Conservation (phyloP, 2,113 vertebrate species). For the Heliornis fulica region DNA sequence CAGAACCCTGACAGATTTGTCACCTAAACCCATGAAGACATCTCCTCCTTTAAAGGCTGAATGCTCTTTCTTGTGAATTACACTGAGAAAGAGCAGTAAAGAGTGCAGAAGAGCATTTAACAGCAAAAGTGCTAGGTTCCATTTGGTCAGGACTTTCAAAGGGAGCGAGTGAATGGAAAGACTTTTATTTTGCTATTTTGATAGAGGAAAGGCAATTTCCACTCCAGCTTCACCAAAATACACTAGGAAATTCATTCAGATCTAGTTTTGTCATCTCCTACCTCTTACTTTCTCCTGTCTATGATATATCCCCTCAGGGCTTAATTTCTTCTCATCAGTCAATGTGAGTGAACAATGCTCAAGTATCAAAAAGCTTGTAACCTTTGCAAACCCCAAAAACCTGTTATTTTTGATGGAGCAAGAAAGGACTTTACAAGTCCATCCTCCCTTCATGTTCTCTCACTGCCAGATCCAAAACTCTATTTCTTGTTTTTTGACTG, state of each 20-base stretch:
- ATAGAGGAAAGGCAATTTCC: not conserved
- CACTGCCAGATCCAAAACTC: not conserved
- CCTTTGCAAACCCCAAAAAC: not conserved
- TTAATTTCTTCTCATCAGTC: not conserved
- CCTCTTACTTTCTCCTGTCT: not conserved
- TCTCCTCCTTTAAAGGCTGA: not conserved
- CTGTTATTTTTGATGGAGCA: not conserved
- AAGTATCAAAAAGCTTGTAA: not conserved
- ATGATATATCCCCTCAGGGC: not conserved
- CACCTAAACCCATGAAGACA: not conserved
- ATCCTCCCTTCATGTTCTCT: not conserved
- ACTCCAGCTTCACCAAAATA: not conserved
- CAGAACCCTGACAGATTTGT: not conserved
- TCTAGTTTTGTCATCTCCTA: not conserved
- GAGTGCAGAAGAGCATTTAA: not conserved
- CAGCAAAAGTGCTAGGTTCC: not conserved
- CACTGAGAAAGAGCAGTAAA: not conserved
- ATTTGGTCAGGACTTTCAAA: conserved; percentile 4
- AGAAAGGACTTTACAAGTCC: not conserved
- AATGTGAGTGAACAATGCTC: not conserved
- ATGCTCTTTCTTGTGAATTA: not conserved
- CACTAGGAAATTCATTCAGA: not conserved
- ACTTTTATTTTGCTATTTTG: not conserved
- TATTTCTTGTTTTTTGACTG: not conserved
- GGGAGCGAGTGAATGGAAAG: not conserved